Conservation (phyloP, 1,140 invertebrate genomes). For the Muscidifurax raptorellus region DNA sequence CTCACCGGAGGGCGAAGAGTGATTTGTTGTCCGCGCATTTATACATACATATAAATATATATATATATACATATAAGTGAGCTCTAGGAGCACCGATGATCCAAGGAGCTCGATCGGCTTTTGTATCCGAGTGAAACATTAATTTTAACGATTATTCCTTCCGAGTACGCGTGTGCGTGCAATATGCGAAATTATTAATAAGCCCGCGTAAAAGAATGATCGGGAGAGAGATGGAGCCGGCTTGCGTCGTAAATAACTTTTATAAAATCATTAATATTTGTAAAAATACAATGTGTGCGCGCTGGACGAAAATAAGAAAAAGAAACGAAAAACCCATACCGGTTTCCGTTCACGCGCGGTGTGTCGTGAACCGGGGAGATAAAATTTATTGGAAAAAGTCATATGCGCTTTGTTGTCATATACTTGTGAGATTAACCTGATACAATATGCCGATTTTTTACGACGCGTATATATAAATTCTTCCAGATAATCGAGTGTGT, state of each 20-base stretch:
- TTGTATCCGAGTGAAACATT: too few species aligned
- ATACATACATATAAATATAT: too few species aligned
- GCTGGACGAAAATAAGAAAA: neutral
- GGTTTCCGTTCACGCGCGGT: neutral
- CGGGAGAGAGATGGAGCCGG: too few species aligned
- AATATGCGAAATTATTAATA: constrained; percentile 34
- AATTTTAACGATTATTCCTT: too few species aligned
- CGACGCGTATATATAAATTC: neutral
- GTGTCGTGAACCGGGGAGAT: neutral
- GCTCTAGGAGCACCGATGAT: too few species aligned
- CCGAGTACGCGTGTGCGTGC: neutral
- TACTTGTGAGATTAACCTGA: constrained; percentile 8
- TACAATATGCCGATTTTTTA: constrained; percentile 8
- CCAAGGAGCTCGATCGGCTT: too few species aligned
- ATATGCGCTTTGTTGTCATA: constrained; percentile 14
- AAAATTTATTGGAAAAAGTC: constrained; percentile 35
- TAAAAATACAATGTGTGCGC: constrained; percentile 36
- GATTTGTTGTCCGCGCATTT: constrained; percentile 9
- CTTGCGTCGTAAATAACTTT: constrained; percentile 31
- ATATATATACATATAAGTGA: too few species aligned
- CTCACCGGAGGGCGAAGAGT: constrained; percentile 3
- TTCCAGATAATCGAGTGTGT: neutral
- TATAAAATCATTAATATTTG: constrained; percentile 39
- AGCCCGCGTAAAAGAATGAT: constrained; percentile 3
- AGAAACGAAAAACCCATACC: neutral